A percentile compares a stretch with the other conserved stretches of the same genome.
Conservation (phyloP, 2,797 vertebrate genomes). For the Pipistrellus kuhlii region DNA sequence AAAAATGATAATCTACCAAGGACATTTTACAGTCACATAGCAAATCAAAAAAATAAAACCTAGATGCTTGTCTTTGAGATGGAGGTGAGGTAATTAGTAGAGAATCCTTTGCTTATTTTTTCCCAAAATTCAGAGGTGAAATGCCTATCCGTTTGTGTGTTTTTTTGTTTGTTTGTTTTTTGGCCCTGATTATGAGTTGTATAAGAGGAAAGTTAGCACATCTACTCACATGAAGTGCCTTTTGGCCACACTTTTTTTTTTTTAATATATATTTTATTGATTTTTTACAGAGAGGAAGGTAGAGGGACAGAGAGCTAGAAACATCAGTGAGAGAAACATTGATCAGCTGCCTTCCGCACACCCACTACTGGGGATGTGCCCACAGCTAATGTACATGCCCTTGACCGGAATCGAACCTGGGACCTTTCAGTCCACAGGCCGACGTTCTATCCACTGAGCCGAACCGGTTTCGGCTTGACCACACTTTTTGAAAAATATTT, state of each 20-base stretch:
- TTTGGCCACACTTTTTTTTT: not conserved
- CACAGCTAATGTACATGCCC: too few relatives aligned
- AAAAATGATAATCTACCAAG: not conserved
- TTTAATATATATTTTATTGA: not conserved
- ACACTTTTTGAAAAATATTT: not conserved
- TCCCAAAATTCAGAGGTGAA: not conserved
- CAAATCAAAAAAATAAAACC: conserved; percentile 19
- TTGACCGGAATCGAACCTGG: too few relatives aligned
- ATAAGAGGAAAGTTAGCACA: not conserved
- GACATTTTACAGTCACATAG: not conserved
- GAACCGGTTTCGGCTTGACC: not conserved
- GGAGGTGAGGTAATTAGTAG: not conserved
- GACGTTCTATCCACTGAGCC: too few relatives aligned
- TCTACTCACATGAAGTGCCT: not conserved
- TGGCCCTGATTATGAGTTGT: not conserved
- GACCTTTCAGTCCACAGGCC: too few relatives aligned
- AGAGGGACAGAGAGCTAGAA: too few relatives aligned
- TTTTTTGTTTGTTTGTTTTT: not conserved
- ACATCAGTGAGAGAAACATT: too few relatives aligned
- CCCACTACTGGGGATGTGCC: too few relatives aligned
- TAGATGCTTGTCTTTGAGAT: not conserved
- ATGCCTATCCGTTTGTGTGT: not conserved
- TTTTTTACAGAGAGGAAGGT: too few relatives aligned
- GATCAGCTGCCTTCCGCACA: too few relatives aligned
- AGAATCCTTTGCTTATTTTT: not conserved